A percentile compares a stretch with the other conserved stretches of the same genome.
phyloP scores from a whole-genome alignment of 2,113 vertebrate species.

The Callipepla squamata region DNA sequence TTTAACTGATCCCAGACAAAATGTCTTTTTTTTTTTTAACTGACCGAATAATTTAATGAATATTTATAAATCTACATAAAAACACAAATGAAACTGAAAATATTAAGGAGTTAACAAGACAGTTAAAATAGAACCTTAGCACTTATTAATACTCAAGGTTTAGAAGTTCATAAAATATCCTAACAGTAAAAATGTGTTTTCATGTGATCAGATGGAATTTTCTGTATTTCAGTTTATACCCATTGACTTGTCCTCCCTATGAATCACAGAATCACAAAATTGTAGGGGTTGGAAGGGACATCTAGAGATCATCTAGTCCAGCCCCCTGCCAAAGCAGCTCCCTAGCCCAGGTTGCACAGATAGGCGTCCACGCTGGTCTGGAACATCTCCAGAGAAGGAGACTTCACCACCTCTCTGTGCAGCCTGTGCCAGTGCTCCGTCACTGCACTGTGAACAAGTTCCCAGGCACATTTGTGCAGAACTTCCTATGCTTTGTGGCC shows the following conservation, averaged over 20 bases:
- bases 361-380: no score
- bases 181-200: neutral
- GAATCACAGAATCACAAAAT: neutral
- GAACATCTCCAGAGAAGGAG: no score
- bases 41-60: neutral
- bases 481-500: no score
- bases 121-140: neutral
- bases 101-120: neutral
- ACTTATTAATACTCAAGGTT: neutral
- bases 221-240: neutral
- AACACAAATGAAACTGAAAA: neutral
- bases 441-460: no score
- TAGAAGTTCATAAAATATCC: neutral
- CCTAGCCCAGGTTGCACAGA: no score
- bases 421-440: no score
- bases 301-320: no score
- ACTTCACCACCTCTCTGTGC: no score
- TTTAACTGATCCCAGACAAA: neutral
- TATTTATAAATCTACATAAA: neutral
- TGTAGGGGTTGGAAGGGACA: no score
- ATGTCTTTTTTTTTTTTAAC: neutral
- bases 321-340: no score
- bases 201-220: neutral
- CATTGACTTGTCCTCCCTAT: neutral
- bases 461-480: no score